Base-by-base conservation (phyloP, 2,888 invertebrate genomes). In the Theretra japonica region DNA sequence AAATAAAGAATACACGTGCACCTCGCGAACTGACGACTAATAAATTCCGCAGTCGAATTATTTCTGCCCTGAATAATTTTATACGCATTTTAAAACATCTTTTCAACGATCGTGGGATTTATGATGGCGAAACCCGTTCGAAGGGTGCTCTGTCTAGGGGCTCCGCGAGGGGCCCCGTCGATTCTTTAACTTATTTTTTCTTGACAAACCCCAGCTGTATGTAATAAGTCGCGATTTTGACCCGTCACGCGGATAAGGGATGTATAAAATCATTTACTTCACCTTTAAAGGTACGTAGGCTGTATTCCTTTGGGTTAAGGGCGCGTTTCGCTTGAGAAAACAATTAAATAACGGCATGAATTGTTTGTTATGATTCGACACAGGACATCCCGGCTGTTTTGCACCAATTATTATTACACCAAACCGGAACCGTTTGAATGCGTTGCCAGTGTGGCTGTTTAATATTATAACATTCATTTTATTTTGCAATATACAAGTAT, bases 151-250 rank as follows among this genome's bases (percentile, higher is more conserved):
- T 83, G 83, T 86, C 86, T 80, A 83, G 83, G 85, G 83, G 85
- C 83, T 82, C 77, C 83, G 83, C 83, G 83, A 86, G 86, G 91
- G 91, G 89, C 83, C 85, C 86, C 80, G 76, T 75, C 83, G 83
- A 88, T 84, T 87, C 88, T 87, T 89, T 92, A 93, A 92, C 92
- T 93, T 93, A 90, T 80, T 90, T 92, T 91, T 93, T 91, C 92
- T 92, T 93, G 90, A 91, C 92, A 91, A 90, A 87, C 93, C 93
- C 94, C 94, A 94, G 93, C 93, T 94, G 94, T 88, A 92, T 90
- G 93, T 93, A 94, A 94, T 94, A 94, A 92, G 93, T 94, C 88
- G 93, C 93, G 90, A 93, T 93, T 94, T 90, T 92, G 93, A 93
- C 93, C 93, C 91, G 92, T 92, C 92, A 91, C 88, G 89, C 88